Percentiles rank a stretch among this genome's conserved stretches.
Conservation (phyloP, 2,888 invertebrate species). For the Empis livida region DNA sequence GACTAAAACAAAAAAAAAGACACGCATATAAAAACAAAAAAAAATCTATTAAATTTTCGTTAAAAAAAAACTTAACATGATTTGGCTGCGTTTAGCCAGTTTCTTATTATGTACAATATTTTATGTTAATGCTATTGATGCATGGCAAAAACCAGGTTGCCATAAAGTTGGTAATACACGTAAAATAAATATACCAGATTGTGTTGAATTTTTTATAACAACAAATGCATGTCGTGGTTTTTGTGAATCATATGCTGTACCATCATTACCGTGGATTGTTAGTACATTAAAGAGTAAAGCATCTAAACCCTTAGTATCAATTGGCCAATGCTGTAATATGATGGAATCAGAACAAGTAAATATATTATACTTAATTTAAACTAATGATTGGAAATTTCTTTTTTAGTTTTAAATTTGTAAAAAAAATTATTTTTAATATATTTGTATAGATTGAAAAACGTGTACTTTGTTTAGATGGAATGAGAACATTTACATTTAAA, state of each 20-base stretch:
- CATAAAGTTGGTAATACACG: slow-evolving; percentile 71
- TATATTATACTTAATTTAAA: slow-evolving; percentile 2
- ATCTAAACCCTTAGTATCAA: slow-evolving; percentile 56
- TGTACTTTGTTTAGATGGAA: slow-evolving; percentile 67
- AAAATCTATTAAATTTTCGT: no score
- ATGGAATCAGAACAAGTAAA: slow-evolving; percentile 72
- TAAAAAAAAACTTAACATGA: slow-evolving; percentile 2
- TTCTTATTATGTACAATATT: slow-evolving; percentile 14
- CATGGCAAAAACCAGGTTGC: slow-evolving; percentile 66
- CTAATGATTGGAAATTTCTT: no score
- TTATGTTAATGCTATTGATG: slow-evolving; percentile 36
- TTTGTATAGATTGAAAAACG: slow-evolving; percentile 52
- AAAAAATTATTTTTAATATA: neutral
- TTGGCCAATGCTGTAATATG: slow-evolving; percentile 82
- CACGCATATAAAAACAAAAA: no score
- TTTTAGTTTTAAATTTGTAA: no score
- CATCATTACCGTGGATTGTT: slow-evolving; percentile 42
- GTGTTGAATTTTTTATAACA: slow-evolving; percentile 70
- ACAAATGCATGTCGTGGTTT: slow-evolving; percentile 81
- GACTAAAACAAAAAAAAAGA: no score
- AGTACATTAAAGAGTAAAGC: slow-evolving; percentile 30
- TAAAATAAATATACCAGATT: slow-evolving; percentile 69
- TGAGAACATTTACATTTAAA: slow-evolving; percentile 65
- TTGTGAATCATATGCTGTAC: slow-evolving; percentile 78
- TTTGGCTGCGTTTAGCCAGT: slow-evolving; percentile 9